Conservation (phyloP, 2,888 invertebrate species). For the Cosmia pyralina region DNA sequence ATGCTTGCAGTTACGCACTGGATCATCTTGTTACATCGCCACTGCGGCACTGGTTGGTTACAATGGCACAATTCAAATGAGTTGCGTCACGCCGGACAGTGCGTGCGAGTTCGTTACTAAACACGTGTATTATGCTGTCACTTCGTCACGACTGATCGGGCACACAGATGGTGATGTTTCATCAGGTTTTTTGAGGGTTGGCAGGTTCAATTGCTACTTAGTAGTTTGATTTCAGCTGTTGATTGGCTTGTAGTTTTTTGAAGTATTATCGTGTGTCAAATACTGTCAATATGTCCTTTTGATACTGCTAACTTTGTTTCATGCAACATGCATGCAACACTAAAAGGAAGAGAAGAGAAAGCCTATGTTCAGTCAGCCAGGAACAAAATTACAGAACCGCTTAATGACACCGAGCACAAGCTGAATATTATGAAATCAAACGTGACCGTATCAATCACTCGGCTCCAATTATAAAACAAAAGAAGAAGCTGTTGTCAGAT, state of each 20-base stretch:
- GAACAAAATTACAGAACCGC: too few relatives aligned
- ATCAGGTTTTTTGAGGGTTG: slow-evolving; percentile 36
- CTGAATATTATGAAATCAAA: not conserved
- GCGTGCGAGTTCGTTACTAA: slow-evolving; percentile 51
- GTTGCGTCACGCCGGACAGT: slow-evolving; percentile 56
- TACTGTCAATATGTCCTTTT: too few relatives aligned
- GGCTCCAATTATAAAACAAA: slow-evolving; percentile 39
- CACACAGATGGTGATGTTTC: slow-evolving; percentile 40
- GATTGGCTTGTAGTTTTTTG: not conserved
- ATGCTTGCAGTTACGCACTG: slow-evolving; percentile 51
- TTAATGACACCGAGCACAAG: not conserved
- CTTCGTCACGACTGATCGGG: slow-evolving; percentile 43
- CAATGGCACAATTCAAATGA: slow-evolving; percentile 49
- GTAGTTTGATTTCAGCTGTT: slow-evolving; percentile 3
- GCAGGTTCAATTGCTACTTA: slow-evolving; percentile 32
- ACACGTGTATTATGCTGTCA: slow-evolving; percentile 56
- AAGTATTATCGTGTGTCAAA: too few relatives aligned
- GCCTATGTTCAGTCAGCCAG: too few relatives aligned
- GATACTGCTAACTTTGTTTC: too few relatives aligned
- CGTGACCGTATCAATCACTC: slow-evolving; percentile 28
- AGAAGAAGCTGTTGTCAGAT: slow-evolving; percentile 45
- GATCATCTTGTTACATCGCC: slow-evolving; percentile 47
- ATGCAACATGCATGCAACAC: too few relatives aligned
- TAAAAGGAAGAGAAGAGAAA: too few relatives aligned
- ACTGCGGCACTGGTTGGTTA: slow-evolving; percentile 53